A percentile compares a stretch with the other conserved stretches of the same genome.
These are phyloP conservation scores for Leptoclinus maculatus DNA, from an alignment of 2,797 vertebrate genomes.

Conservation along the genomic window DNA sequence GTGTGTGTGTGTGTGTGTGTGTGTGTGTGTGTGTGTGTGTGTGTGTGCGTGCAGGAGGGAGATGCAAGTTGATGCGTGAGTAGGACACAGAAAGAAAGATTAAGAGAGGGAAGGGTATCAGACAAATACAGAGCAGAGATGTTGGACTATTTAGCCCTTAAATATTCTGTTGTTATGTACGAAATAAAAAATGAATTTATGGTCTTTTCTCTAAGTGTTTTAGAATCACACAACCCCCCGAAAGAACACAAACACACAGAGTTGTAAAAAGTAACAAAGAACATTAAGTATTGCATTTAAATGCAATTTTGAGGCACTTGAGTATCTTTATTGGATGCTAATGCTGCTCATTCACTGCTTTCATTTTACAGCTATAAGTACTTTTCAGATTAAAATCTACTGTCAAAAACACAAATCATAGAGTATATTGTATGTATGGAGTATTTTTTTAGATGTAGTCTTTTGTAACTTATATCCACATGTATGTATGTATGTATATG, in stretches of 20 bases:
- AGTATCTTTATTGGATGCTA: neutral
- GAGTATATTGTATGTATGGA: neutral
- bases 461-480: neutral
- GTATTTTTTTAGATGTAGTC: neutral
- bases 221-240: neutral
- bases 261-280: neutral
- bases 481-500: neutral
- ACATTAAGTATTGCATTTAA: neutral
- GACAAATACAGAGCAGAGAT: slow-evolving; percentile 6
- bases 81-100: slow-evolving; percentile 19
- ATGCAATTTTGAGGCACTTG: neutral
- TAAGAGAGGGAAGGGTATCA: neutral
- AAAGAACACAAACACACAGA: neutral
- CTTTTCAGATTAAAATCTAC: neutral
- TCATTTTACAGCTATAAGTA: neutral
- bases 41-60: slow-evolving; percentile 5
- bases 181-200: neutral
- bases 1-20: slow-evolving; percentile 2
- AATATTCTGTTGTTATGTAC: neutral
- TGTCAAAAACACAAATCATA: neutral
- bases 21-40: slow-evolving; percentile 23
- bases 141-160: slow-evolving; percentile 2
- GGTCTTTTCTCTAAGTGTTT: neutral
- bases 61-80: slow-evolving; percentile 25
- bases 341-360: neutral